Evolutionary conservation across 2,113 vertebrate species (phyloP).

Genomic region (Eurypyga helias): DNA sequence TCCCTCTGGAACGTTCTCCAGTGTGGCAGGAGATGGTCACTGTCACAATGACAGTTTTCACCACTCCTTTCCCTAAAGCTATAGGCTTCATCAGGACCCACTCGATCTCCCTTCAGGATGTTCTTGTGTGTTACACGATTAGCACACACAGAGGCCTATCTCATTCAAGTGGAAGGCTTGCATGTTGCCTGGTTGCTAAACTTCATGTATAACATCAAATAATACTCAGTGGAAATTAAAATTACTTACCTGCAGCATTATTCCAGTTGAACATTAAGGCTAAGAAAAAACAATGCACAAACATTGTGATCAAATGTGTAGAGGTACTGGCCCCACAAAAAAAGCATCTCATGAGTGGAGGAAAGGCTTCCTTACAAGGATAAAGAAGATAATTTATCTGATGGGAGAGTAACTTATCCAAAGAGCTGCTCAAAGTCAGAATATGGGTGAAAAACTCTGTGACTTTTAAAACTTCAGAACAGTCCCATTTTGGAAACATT

Average conservation of each 20-base stretch:
- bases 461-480: not conserved
- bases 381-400: not conserved
- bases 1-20: not conserved
- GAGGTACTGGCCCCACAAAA: not conserved
- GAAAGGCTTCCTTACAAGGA: not conserved
- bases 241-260: not conserved
- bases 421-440: not conserved
- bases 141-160: not conserved
- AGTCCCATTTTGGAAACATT: not conserved
- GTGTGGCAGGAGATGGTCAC: not conserved
- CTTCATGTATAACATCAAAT: not conserved
- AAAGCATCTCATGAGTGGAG: not conserved
- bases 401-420: not conserved
- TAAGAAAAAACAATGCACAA: not conserved
- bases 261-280: not conserved
- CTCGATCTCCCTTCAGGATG: not conserved
- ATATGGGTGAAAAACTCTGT: not conserved
- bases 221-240: not conserved
- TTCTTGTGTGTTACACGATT: not conserved
- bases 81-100: not conserved
- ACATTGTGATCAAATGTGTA: not conserved
- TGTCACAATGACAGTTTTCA: not conserved
- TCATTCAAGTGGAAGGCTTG: not conserved
- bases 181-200: not conserved
- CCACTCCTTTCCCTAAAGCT: not conserved